Conservation (phyloP, 92 coral and sea anemone genomes). For the Bergia puertoricense region DNA sequence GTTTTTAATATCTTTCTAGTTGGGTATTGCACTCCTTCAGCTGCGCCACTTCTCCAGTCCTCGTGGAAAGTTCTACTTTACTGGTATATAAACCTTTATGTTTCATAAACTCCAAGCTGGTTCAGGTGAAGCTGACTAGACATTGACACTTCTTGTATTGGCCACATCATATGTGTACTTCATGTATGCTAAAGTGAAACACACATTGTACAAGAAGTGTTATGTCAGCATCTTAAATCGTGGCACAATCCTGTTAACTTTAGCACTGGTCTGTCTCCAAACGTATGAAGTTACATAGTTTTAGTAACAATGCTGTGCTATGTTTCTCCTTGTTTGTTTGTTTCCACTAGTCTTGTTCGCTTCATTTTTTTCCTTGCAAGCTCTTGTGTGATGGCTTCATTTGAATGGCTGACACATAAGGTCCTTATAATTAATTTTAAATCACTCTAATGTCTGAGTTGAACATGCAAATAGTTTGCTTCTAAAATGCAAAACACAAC, state of each 20-base stretch:
- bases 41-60: background rate
- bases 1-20: background rate
- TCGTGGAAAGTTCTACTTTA: background rate
- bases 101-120: background rate
- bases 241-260: background rate
- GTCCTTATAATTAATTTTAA: background rate
- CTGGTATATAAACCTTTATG: background rate
- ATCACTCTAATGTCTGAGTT: background rate
- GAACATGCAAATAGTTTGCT: background rate
- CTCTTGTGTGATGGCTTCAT: background rate
- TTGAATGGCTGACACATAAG: background rate
- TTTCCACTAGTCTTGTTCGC: background rate
- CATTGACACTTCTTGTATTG: constrained; percentile 7
- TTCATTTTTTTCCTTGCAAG: background rate
- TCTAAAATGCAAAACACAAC: constrained; percentile 19
- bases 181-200: background rate
- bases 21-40: background rate
- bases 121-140: background rate
- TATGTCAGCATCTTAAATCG: constrained; percentile 37
- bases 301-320: background rate
- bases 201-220: constrained; percentile 31
- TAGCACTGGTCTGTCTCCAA: background rate
- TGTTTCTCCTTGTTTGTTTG: background rate
- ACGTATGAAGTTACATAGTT: background rate
- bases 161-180: background rate